Base-by-base conservation (phyloP, 2,113 vertebrate genomes). In the Nycticebus coucang region DNA sequence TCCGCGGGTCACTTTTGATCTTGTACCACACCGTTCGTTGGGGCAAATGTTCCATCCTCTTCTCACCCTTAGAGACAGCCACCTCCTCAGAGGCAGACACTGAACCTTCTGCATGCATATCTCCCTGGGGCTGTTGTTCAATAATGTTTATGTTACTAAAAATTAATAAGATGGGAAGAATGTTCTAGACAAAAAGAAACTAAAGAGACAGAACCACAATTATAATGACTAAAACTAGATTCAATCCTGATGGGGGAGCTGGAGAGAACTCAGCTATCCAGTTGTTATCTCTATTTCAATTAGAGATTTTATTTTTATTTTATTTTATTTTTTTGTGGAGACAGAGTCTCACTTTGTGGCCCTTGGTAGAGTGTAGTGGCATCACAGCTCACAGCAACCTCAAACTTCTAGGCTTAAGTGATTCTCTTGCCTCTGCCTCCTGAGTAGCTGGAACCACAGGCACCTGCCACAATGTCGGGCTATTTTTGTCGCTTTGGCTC, bases 171-270 rank as follows among this genome's bases (percentile, higher is more conserved):
- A 33, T 28, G 13, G 15, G 22, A 37, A 45, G 15, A 60, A 41
- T 60, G 37, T 13, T 82, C 35, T 41, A 81, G 64, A 79, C 37
- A 79, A 50, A 85, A 94, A 41, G 45, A 75, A 77, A 53, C 45
- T 6, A 21, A 74, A 82, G 60, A 94, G 21, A 45, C 41, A 14
- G 7, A 78, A 53, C 66, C 30, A 28, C 45, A 72, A 71, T 11
- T 71, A 9, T 24, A 53, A 45, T 59, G 15, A 4, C 37, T 30
- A 37, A 66, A 79, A 45, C 18, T 33, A 71, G n/a, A 18, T 30
- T 72, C 30, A 22, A 14, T 72, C 6, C 28, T 83, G n/a, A 72
- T 35, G 10, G 15, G 50, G 50, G 37, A 64, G 19, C 26, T 26
- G 41, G 33, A 15, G 35, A n/a, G 26, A 33, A 37, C 11, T 11